phyloP scores from a whole-genome alignment of 1,140 invertebrate genomes.

The Cotesia vestalis region DNA sequence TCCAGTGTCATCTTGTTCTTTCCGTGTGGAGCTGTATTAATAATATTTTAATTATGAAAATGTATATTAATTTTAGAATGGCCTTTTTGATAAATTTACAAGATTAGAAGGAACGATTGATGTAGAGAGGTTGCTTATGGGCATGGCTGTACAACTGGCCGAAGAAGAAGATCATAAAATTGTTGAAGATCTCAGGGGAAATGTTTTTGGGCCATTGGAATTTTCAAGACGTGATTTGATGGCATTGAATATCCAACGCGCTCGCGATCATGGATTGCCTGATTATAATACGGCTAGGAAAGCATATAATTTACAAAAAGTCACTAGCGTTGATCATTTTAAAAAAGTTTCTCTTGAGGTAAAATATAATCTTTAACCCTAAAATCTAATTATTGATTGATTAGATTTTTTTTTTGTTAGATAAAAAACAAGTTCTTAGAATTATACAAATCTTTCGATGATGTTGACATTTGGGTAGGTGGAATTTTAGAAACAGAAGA shows the following conservation, averaged over 20 bases:
- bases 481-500: slow-evolving; percentile 73
- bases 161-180: slow-evolving; percentile 74
- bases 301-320: slow-evolving; percentile 61
- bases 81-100: slow-evolving; percentile 20
- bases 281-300: slow-evolving; percentile 73
- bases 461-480: slow-evolving; percentile 76
- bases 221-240: slow-evolving; percentile 75
- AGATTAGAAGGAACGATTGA: slow-evolving; percentile 51
- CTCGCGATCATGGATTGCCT: slow-evolving; percentile 74
- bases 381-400: too few relatives aligned
- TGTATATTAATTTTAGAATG: slow-evolving; percentile 37
- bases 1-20: too few relatives aligned
- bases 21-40: neutral
- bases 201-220: slow-evolving; percentile 75
- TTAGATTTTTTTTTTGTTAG: slow-evolving; percentile 4
- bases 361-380: too few relatives aligned
- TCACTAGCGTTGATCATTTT: slow-evolving; percentile 39
- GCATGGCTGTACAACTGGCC: slow-evolving; percentile 71
- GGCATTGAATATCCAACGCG: slow-evolving; percentile 75
- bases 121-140: slow-evolving; percentile 71
- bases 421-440: slow-evolving; percentile 55
- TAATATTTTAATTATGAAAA: neutral
- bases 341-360: slow-evolving; percentile 20
- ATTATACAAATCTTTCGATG: slow-evolving; percentile 66
- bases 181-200: slow-evolving; percentile 73